These are phyloP conservation scores for Anticlea derivata DNA, from an alignment of 2,888 invertebrate genomes.

Conservation along the genomic window DNA sequence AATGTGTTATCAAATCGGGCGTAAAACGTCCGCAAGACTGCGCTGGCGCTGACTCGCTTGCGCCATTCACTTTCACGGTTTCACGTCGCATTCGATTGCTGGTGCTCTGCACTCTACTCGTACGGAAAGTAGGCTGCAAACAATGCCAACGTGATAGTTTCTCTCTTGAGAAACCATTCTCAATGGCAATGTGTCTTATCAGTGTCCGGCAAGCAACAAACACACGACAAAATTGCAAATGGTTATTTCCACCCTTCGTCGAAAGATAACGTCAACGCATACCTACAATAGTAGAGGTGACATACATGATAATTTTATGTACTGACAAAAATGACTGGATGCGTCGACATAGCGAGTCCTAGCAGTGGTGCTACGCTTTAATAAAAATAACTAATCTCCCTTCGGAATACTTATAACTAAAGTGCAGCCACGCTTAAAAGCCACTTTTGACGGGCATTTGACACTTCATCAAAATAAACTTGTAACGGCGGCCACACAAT, in stretches of 20 bases:
- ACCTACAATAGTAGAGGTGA: no score
- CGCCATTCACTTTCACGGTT: slow-evolving; percentile 82
- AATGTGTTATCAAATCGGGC: slow-evolving; percentile 66
- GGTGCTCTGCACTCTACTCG: slow-evolving; percentile 48
- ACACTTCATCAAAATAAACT: no score
- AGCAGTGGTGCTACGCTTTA: no score
- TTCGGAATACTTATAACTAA: no score
- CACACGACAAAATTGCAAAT: slow-evolving; percentile 10
- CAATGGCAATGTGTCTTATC: slow-evolving; percentile 54
- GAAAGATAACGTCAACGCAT: no score
- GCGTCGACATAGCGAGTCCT: no score
- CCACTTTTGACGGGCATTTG: no score
- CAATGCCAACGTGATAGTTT: slow-evolving; percentile 70
- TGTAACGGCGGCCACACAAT: no score
- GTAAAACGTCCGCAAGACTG: slow-evolving; percentile 65
- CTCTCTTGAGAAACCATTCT: slow-evolving; percentile 73
- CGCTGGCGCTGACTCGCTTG: slow-evolving; percentile 55
- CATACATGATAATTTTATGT: no score
- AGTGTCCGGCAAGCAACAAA: slow-evolving; percentile 31
- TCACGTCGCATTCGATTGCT: slow-evolving; percentile 61
- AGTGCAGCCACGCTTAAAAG: no score
- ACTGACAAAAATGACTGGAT: no score
- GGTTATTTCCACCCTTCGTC: background rate
- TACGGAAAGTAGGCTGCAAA: slow-evolving; percentile 78
- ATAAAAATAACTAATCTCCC: no score